Conservation (phyloP, 2,888 invertebrate genomes). For the Cremastinae sp. region DNA sequence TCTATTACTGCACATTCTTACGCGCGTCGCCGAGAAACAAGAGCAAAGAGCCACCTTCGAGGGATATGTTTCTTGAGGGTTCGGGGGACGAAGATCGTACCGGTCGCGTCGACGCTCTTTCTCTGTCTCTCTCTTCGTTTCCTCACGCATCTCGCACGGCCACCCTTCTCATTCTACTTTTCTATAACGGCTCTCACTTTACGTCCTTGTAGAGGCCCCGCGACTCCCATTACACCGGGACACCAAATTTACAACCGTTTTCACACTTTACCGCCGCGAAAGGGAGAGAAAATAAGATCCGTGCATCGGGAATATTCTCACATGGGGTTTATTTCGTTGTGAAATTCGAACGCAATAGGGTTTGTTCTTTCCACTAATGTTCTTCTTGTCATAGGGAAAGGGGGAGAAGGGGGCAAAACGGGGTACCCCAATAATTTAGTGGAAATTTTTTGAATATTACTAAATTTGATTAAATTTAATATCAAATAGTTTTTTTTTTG, state of each 20-base stretch:
- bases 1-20: slow-evolving; percentile 79
- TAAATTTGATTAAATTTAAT: no score
- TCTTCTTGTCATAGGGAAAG: no score
- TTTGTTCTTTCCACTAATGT: no score
- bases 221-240: slow-evolving; percentile 75
- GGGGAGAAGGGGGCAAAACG: no score
- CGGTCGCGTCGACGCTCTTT: slow-evolving; percentile 17
- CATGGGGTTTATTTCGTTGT: background rate
- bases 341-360: background rate
- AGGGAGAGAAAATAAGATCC: slow-evolving; percentile 56
- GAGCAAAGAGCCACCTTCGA: slow-evolving; percentile 52
- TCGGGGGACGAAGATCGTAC: slow-evolving; percentile 35
- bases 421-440: no score
- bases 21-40: slow-evolving; percentile 62
- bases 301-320: slow-evolving; percentile 62
- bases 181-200: slow-evolving; percentile 66
- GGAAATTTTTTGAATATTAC: no score
- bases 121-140: slow-evolving; percentile 39
- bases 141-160: slow-evolving; percentile 16
- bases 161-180: slow-evolving; percentile 42
- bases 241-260: slow-evolving; percentile 78
- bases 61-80: slow-evolving; percentile 60
- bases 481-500: no score
- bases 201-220: slow-evolving; percentile 74
- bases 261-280: slow-evolving; percentile 75